A percentile compares a stretch with the other conserved stretches of the same genome.
Evolutionary conservation across 92 coral and sea anemone species (phyloP).

Genomic region (Muricea muricata): DNA sequence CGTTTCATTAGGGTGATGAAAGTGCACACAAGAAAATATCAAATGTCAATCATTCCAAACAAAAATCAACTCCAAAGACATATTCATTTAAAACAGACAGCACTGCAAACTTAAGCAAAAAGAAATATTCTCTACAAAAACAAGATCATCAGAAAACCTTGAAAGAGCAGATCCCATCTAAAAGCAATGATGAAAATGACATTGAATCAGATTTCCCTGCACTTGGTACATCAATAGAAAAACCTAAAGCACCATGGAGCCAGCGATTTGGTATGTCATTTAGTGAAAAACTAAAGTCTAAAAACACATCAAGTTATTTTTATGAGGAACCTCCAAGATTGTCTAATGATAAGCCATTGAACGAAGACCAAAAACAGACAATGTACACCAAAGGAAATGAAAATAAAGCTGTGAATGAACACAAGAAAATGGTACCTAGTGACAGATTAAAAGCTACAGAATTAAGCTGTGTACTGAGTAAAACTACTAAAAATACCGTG

Average conservation of each 20-base stretch:
- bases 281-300: constrained; percentile 22
- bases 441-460: too few species aligned
- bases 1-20: neutral
- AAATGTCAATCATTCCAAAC: neutral
- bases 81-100: neutral
- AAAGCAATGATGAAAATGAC: neutral
- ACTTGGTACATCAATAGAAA: neutral
- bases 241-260: neutral
- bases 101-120: neutral
- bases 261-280: constrained; percentile 2
- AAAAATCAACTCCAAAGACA: neutral
- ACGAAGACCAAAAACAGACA: neutral
- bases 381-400: neutral
- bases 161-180: neutral
- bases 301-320: neutral
- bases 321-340: neutral
- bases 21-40: neutral
- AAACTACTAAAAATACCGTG: too few species aligned
- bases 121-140: neutral
- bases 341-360: neutral
- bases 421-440: too few species aligned
- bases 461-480: too few species aligned
- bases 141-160: neutral
- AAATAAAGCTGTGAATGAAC: too few species aligned
- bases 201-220: constrained; percentile 28